A percentile compares a stretch with the other conserved stretches of the same genome.
Evolutionary conservation across 2,888 invertebrate genomes (phyloP).

Genomic region (Drosophila limbata): DNA sequence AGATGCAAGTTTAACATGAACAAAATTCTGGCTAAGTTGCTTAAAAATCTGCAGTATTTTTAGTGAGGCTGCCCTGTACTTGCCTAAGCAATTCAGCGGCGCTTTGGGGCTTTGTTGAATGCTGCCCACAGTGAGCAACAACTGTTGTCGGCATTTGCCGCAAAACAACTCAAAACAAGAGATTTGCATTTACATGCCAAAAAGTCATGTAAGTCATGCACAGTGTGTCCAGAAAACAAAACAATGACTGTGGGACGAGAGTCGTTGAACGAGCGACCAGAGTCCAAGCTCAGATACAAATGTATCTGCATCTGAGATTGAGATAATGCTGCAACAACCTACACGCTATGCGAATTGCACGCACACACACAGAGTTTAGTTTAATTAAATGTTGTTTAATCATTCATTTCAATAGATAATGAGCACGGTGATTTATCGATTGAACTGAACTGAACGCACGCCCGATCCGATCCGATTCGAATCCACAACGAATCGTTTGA

Average conservation of each 20-base stretch:
- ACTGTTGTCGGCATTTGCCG: conserved; percentile 48
- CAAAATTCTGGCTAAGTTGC: background rate
- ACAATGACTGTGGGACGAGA: conserved; percentile 45
- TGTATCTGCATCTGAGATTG: conserved; percentile 26
- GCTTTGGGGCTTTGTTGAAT: conserved; percentile 24
- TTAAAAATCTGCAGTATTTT: background rate
- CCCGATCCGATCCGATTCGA: conserved; percentile 34
- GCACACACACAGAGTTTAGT: conserved; percentile 51
- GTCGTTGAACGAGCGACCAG: conserved; percentile 48
- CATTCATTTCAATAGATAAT: conserved; percentile 74
- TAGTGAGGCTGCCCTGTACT: conserved; percentile 32
- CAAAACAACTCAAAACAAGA: conserved; percentile 18
- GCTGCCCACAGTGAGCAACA: conserved; percentile 40
- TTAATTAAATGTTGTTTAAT: conserved; percentile 79
- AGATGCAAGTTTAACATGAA: background rate
- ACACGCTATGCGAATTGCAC: conserved; percentile 31
- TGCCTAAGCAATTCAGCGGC: conserved; percentile 17
- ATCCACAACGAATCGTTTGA: conserved; percentile 5
- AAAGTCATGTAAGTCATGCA: conserved; percentile 70
- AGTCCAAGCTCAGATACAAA: conserved; percentile 14
- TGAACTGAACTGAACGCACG: conserved; percentile 37
- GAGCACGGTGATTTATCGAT: conserved; percentile 66
- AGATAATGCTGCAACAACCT: conserved; percentile 29
- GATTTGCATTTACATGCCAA: conserved; percentile 71
- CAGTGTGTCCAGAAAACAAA: conserved; percentile 42